A percentile compares a stretch with the other conserved stretches of the same genome.
phyloP scores from a whole-genome alignment of 2,113 vertebrate genomes.

The Entelurus aequoreus region DNA sequence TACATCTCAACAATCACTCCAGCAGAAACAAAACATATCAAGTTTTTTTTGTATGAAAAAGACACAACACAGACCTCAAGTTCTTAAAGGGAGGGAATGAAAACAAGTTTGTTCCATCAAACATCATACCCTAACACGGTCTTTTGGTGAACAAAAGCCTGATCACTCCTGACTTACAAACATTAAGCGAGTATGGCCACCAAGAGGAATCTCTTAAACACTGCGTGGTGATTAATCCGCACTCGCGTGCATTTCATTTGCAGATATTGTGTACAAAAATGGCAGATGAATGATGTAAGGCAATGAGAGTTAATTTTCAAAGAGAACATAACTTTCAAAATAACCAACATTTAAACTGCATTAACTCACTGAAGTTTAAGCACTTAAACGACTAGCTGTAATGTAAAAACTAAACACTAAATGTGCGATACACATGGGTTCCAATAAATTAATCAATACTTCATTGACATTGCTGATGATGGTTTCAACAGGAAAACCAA shows the following conservation, averaged over 20 bases:
- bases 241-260: neutral
- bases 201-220: constrained; percentile 4
- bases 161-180: constrained; percentile 11
- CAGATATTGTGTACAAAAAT: constrained; percentile 6
- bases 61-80: constrained; percentile 14
- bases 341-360: neutral
- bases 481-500: too few relatives aligned
- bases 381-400: neutral
- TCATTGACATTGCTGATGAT: neutral
- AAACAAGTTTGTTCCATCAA: constrained; percentile 13
- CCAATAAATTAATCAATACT: neutral
- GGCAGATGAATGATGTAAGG: constrained; percentile 2
- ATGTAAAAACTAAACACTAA: neutral
- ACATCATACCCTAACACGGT: constrained; percentile 4
- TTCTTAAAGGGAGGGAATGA: constrained; percentile 27
- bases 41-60: constrained; percentile 3
- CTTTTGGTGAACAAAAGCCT: constrained; percentile 13
- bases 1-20: constrained; percentile 25
- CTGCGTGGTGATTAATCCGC: constrained; percentile 1
- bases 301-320: neutral
- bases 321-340: neutral
- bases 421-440: neutral
- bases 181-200: neutral
- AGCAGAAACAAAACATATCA: constrained; percentile 23
- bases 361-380: neutral